phyloP scores from a whole-genome alignment of 1,140 invertebrate genomes.

The Neodiprion fabricii region DNA sequence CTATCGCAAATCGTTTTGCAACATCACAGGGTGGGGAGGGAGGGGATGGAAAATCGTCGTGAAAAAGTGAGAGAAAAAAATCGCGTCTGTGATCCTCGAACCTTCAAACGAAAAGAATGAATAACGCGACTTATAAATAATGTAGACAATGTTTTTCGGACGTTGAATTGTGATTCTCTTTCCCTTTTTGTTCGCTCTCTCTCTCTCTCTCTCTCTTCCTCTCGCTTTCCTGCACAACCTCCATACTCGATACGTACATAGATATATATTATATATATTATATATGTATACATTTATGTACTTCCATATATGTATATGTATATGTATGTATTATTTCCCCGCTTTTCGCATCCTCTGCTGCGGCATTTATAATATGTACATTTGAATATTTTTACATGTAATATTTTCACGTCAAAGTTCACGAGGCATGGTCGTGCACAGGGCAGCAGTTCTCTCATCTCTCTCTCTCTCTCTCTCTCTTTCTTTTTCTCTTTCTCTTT shows the following conservation, averaged over 20 bases:
- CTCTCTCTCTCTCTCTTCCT: conserved; percentile 8
- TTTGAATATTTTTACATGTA: conserved; percentile 12
- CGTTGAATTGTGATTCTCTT: conserved; percentile 38
- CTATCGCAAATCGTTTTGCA: not conserved
- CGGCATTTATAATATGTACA: conserved; percentile 11
- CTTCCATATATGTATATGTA: not conserved
- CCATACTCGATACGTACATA: not conserved
- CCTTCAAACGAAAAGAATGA: conserved; percentile 19
- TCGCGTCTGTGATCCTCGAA: conserved; percentile 13
- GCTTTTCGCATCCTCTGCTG: conserved; percentile 4
- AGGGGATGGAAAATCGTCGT: not conserved
- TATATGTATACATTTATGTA: not conserved
- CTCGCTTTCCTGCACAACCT: conserved; percentile 12
- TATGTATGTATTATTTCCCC: not conserved
- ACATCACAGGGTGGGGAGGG: conserved; percentile 3
- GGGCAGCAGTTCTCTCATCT: conserved; percentile 17
- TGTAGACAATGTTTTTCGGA: conserved; percentile 58
- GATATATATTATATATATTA: not conserved
- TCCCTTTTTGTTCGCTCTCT: too few relatives aligned
- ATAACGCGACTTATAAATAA: conserved; percentile 46
- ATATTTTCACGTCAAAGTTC: conserved; percentile 10
- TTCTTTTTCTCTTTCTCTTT: not conserved
- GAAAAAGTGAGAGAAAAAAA: too few relatives aligned
- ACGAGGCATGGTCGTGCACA: conserved; percentile 21
- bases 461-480: not conserved